These are phyloP conservation scores for Dryobota labecula DNA, from an alignment of 2,888 invertebrate species.

Conservation along the genomic window DNA sequence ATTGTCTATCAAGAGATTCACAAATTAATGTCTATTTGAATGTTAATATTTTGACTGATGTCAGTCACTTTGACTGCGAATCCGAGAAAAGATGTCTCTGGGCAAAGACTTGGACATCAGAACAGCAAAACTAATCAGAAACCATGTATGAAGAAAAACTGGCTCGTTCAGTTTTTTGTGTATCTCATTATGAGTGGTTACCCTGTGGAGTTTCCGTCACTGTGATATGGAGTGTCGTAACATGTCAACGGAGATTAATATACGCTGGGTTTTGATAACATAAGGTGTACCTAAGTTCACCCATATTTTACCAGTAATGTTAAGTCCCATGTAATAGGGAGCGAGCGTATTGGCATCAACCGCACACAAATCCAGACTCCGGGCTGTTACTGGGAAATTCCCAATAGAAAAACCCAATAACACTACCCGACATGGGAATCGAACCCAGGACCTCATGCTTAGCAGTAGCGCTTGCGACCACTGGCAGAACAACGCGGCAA, in stretches of 20 bases:
- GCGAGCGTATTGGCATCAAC: background rate
- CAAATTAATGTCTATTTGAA: background rate
- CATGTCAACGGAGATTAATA: background rate
- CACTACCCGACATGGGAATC: background rate
- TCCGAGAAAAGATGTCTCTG: background rate
- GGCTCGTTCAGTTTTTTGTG: background rate
- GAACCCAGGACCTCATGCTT: background rate
- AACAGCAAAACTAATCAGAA: constrained; percentile 10
- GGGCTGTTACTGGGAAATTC: background rate
- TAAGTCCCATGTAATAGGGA: background rate
- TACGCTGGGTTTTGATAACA: background rate
- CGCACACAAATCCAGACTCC: background rate
- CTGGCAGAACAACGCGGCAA: background rate
- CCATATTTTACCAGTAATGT: background rate
- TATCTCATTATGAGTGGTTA: background rate
- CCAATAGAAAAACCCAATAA: background rate
- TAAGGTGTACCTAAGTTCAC: background rate
- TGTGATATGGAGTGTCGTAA: background rate
- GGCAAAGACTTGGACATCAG: constrained; percentile 4
- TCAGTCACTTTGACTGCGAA: background rate
- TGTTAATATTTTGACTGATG: constrained; percentile 4
- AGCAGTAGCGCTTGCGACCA: background rate
- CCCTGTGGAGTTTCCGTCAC: background rate
- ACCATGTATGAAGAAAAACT: constrained; percentile 10
- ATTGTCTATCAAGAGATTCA: too few relatives aligned